Evolutionary conservation across 2,888 invertebrate species (phyloP), one percentile per base, ranked within the genome.

Genomic region (Dasypolia templi): DNA sequence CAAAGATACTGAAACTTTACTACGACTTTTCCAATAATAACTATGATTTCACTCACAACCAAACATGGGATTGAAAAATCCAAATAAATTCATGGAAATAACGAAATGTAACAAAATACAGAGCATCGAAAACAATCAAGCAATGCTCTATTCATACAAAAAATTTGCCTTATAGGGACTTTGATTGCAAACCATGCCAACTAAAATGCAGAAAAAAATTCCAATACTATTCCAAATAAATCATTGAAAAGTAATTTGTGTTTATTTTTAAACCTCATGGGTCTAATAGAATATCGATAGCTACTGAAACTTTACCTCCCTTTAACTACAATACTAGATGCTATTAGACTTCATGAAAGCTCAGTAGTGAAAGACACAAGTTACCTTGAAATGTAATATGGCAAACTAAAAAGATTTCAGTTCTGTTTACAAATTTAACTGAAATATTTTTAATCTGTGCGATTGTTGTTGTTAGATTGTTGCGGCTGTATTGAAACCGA

Each of bases 191-290:
- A 59, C 55, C 66, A 61, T 77, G 46, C 71, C 35, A 72, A 75
- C 56, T 70, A 59, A 80, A 75, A 83, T 67, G 44, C 71, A 63
- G 61, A 29, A 63, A 67, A 49, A 70, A 75, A 77, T 70, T 75
- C 70, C 76, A 55, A 81, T 73, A 75, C 64, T 62, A 79, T n/a
- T n/a, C n/a, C n/a, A 68, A 62, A 75, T 69, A 77, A 72, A 84
- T n/a, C 44, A 68, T 14, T 49, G 46, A 11, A 22, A 42, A 61
- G 35, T 68, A 63, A 79, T 75, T 68, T 53, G 19, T 71, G 44
- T 75, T 70, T 58, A 17, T 49, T 77, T 76, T 67, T 56, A n/a
- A 35, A 9, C n/a, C 35, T 17, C n/a, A 58, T 19, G 3, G 11
- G 26, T 4, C 22, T 19, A 14, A 61, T 49, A 51, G 22, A 51